These are phyloP conservation scores for Girardia tigrina DNA, from an alignment of 2,888 invertebrate genomes.

Conservation along the genomic window DNA sequence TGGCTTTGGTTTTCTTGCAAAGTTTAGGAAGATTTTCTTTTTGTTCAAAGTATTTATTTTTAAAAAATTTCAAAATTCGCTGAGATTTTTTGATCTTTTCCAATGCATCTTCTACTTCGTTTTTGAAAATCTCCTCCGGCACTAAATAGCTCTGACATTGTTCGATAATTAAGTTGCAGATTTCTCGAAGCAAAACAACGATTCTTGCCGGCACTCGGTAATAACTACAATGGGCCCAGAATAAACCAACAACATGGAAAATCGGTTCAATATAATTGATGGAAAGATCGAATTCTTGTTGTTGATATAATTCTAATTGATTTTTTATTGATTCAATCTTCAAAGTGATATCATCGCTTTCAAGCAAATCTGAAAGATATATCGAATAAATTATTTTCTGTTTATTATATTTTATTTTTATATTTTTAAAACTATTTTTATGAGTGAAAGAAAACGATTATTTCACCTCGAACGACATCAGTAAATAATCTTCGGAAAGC, in stretches of 20 bases:
- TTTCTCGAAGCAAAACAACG: conserved; percentile 63
- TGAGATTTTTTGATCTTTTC: conserved; percentile 58
- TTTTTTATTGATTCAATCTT: conserved; percentile 69
- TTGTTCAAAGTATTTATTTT: conserved; percentile 46
- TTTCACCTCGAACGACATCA: conserved; percentile 55
- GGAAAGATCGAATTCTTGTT: conserved; percentile 46
- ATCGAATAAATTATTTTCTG: too few species aligned
- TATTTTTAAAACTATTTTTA: too few species aligned
- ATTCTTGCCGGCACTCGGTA: conserved; percentile 76
- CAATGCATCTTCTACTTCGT: conserved; percentile 80
- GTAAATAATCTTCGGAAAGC: conserved; percentile 70
- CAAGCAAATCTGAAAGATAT: conserved; percentile 54
- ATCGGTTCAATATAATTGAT: conserved; percentile 29
- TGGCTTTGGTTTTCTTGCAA: conserved; percentile 41
- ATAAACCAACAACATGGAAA: conserved; percentile 60
- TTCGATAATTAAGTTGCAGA: conserved; percentile 34
- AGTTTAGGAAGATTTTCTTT: conserved; percentile 46
- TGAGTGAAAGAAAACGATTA: neutral
- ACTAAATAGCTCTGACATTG: conserved; percentile 32
- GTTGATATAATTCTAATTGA: conserved; percentile 62
- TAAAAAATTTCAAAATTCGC: conserved; percentile 44
- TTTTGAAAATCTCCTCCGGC: conserved; percentile 46
- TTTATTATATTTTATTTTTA: too few species aligned
- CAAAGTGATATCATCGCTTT: conserved; percentile 74
- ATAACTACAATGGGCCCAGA: conserved; percentile 73